Percentiles rank a stretch among this genome's conserved stretches.
These are phyloP conservation scores for Drosophila mulleri DNA, from an alignment of 2,888 invertebrate genomes.

Conservation along the genomic window DNA sequence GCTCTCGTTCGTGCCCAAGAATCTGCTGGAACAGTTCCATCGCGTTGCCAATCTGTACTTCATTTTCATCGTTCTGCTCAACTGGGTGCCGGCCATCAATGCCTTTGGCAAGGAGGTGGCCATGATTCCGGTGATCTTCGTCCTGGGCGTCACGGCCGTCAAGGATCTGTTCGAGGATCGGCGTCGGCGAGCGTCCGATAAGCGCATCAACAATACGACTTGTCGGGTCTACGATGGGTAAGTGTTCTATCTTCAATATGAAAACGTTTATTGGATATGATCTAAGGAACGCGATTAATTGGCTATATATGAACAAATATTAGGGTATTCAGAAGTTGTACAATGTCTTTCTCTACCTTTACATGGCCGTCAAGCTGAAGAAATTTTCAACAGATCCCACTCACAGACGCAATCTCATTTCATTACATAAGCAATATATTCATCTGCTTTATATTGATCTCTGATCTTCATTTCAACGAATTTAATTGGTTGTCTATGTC, in stretches of 20 bases:
- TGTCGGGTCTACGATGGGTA: constrained; percentile 97
- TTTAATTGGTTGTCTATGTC: background rate
- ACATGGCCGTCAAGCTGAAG: background rate
- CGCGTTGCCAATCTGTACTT: constrained; percentile 99
- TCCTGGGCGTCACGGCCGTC: constrained; percentile 96
- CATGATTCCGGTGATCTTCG: constrained; percentile 97
- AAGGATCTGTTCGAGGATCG: constrained; percentile 98
- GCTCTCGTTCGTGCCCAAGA: constrained; percentile 97
- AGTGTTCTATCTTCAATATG: constrained; percentile 84
- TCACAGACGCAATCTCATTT: background rate
- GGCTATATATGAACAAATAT: too few relatives aligned
- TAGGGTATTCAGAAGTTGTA: too few relatives aligned
- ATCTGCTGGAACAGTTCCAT: constrained; percentile 98
- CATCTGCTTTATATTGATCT: background rate
- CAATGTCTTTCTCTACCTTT: background rate
- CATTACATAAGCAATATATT: background rate
- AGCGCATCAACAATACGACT: constrained; percentile 96
- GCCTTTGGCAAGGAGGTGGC: constrained; percentile 98
- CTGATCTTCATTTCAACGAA: background rate
- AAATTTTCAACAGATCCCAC: background rate
- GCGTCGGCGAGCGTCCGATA: constrained; percentile 94
- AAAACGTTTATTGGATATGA: background rate
- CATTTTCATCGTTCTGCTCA: constrained; percentile 97
- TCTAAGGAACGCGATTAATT: too few relatives aligned
- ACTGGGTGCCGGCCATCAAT: constrained; percentile 97